These are phyloP conservation scores for Prunella himalayana DNA, from an alignment of 2,113 vertebrate species.

Conservation along the genomic window DNA sequence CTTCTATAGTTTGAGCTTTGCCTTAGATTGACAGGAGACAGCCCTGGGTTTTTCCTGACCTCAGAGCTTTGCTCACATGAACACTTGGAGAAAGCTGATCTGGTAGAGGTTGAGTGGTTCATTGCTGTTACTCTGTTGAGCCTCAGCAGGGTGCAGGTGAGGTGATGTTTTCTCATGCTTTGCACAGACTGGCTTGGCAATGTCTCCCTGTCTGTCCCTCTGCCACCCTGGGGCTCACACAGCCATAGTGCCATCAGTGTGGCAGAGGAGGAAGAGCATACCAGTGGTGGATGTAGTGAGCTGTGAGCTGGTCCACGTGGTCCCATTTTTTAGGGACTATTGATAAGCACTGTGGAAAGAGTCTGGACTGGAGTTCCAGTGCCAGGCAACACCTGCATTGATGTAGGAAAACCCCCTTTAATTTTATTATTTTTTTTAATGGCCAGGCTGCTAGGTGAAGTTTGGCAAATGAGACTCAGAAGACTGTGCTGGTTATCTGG, in stretches of 20 bases:
- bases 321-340: not conserved
- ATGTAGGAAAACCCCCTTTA: not conserved
- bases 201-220: not conserved
- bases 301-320: accelerated
- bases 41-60: not conserved
- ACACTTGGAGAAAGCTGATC: not conserved
- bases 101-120: accelerated
- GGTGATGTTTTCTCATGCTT: accelerated
- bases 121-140: not conserved
- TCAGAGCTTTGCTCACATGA: not conserved
- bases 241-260: accelerated
- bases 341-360: not conserved
- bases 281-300: not conserved
- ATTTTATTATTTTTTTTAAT: not conserved
- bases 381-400: not conserved
- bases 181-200: accelerated
- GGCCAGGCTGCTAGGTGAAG: not conserved
- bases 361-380: not conserved
- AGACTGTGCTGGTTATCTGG: accelerated
- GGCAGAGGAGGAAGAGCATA: not conserved
- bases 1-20: not conserved
- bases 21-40: not conserved
- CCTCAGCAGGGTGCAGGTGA: not conserved
- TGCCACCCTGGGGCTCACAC: not conserved
- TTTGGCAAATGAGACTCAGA: not conserved